A percentile compares a stretch with the other conserved stretches of the same genome.
These are phyloP conservation scores for Cheumatopsyche charites DNA, from an alignment of 1,140 invertebrate species.

Conservation along the genomic window DNA sequence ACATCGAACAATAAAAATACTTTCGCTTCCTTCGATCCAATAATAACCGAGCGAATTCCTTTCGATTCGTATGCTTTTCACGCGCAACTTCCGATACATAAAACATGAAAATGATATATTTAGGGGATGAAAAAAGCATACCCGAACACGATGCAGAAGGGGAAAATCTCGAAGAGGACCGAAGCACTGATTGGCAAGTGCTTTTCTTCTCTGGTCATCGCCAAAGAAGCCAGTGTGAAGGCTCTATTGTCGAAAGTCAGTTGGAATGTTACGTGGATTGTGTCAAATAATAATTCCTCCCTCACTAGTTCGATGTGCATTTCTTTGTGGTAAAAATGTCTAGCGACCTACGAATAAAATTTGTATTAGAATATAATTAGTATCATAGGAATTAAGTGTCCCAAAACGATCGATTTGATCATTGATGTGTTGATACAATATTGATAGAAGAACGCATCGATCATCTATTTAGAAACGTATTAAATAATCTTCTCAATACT, in stretches of 20 bases:
- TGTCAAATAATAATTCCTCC: constrained; percentile 85
- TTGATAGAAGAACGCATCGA: too few relatives aligned
- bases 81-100: too few relatives aligned
- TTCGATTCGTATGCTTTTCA: too few relatives aligned
- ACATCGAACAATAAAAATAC: constrained; percentile 53
- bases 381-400: neutral
- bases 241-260: constrained; percentile 93
- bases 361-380: neutral
- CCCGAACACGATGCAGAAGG: constrained; percentile 96
- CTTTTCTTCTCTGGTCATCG: constrained; percentile 84
- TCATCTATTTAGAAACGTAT: too few relatives aligned
- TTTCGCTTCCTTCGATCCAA: neutral
- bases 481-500: too few relatives aligned
- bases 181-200: constrained; percentile 85
- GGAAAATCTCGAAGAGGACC: constrained; percentile 95
- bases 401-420: neutral
- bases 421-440: too few relatives aligned
- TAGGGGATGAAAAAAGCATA: constrained; percentile 51
- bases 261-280: constrained; percentile 92
- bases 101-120: too few relatives aligned
- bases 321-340: constrained; percentile 92
- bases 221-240: constrained; percentile 78
- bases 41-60: neutral
- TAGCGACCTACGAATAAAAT: constrained; percentile 70
- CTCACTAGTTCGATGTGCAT: constrained; percentile 88